These are phyloP conservation scores for Eurytoma californica DNA, from an alignment of 2,888 invertebrate genomes.

Conservation along the genomic window DNA sequence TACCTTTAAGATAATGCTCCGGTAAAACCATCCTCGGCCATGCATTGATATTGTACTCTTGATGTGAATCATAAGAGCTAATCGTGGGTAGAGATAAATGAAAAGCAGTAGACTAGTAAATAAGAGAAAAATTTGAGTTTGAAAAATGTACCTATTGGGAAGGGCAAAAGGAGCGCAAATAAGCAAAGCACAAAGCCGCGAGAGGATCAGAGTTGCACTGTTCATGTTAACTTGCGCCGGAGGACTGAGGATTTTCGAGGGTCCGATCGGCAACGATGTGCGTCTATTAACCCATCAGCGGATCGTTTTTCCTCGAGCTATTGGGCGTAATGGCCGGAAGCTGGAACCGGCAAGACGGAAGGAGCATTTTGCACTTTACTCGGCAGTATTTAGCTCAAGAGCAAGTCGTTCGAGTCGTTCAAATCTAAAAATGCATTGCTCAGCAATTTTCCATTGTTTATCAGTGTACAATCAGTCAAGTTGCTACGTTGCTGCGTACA, in stretches of 20 bases:
- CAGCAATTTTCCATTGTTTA: too few species aligned
- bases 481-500: too few species aligned
- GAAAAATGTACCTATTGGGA: conserved; percentile 60
- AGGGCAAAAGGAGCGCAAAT: conserved; percentile 57
- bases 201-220: conserved; percentile 59
- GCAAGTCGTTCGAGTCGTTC: too few species aligned
- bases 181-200: conserved; percentile 54
- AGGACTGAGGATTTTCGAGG: conserved; percentile 42
- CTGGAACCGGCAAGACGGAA: too few species aligned
- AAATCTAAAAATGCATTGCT: too few species aligned
- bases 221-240: conserved; percentile 63
- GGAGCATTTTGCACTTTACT: not conserved
- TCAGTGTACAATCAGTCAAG: too few species aligned
- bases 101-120: not conserved
- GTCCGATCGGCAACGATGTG: conserved; percentile 28
- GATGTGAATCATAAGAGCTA: conserved; percentile 40
- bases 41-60: conserved; percentile 74
- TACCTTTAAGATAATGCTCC: conserved; percentile 87
- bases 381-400: not conserved
- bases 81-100: not conserved
- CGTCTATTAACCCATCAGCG: conserved; percentile 68
- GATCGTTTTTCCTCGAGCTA: conserved; percentile 42
- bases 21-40: conserved; percentile 83
- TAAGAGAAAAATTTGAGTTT: too few species aligned
- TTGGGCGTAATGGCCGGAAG: conserved; percentile 22